phyloP scores from a whole-genome alignment of 2,888 invertebrate species.

The Adineta ricciae region DNA sequence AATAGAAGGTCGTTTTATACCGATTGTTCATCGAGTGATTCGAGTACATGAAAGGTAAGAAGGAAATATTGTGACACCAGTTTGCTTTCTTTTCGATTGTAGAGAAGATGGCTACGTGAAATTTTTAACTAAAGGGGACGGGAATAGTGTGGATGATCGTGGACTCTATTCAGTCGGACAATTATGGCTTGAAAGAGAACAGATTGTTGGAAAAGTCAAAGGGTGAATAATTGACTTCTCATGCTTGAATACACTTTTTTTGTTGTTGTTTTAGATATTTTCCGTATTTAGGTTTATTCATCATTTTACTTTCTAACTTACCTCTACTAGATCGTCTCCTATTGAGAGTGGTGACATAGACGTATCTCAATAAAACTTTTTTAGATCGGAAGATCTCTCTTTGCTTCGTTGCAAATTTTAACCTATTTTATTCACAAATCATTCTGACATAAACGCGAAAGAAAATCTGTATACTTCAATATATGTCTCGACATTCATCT shows the following conservation, averaged over 20 bases:
- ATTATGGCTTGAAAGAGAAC: conserved; percentile 87
- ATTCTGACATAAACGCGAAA: too few species aligned
- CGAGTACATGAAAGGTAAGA: not conserved
- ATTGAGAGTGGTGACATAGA: too few species aligned
- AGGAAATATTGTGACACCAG: too few species aligned
- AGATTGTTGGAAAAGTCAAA: conserved; percentile 91
- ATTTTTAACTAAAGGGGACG: conserved; percentile 97
- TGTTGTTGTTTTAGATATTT: conserved; percentile 59
- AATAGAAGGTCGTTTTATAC: not conserved
- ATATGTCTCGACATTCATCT: too few species aligned
- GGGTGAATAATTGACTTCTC: conserved; percentile 52
- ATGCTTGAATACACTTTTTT: too few species aligned
- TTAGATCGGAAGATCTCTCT: too few species aligned
- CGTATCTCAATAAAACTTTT: too few species aligned
- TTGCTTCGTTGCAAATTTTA: too few species aligned
- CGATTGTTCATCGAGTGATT: not conserved
- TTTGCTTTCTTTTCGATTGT: conserved; percentile 34
- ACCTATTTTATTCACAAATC: too few species aligned
- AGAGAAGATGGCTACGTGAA: conserved; percentile 81
- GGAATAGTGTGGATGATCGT: conserved; percentile 96
- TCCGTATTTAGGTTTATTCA: conserved; percentile 93
- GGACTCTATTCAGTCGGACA: conserved; percentile 96
- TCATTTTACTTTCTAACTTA: conserved; percentile 97
- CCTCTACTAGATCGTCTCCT: conserved; percentile 69
- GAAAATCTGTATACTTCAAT: too few species aligned